Evolutionary conservation across 2,113 vertebrate species (phyloP).

Genomic region (Columba livia): DNA sequence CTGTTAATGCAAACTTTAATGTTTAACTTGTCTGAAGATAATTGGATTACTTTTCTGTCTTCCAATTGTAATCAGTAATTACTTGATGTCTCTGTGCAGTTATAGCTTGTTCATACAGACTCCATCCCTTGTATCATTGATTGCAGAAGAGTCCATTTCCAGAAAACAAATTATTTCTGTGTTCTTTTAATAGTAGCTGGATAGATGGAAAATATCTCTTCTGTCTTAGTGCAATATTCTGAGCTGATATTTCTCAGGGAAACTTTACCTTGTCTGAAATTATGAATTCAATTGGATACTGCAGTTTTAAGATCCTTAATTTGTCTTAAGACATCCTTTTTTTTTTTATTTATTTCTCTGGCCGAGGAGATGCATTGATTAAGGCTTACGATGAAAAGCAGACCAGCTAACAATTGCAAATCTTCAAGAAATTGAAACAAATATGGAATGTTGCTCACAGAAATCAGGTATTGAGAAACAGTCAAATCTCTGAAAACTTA

Average conservation of each 20-base stretch:
- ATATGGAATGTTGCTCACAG: background rate
- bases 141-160: background rate
- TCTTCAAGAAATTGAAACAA: background rate
- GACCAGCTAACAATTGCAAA: background rate
- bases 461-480: background rate
- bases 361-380: background rate
- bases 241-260: background rate
- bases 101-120: background rate
- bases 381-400: background rate
- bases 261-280: background rate
- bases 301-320: background rate
- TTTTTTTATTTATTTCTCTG: background rate
- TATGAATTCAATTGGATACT: background rate
- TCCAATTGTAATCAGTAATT: background rate
- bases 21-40: background rate
- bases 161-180: background rate
- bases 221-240: background rate
- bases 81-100: background rate
- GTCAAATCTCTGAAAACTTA: background rate
- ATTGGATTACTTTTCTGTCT: background rate
- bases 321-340: background rate
- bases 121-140: background rate
- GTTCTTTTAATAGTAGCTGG: background rate
- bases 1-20: background rate
- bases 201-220: background rate